Percentiles rank a stretch among this genome's conserved stretches.
These are phyloP conservation scores for Lasioglossum villosulum DNA, from an alignment of 2,888 invertebrate species.

Conservation along the genomic window DNA sequence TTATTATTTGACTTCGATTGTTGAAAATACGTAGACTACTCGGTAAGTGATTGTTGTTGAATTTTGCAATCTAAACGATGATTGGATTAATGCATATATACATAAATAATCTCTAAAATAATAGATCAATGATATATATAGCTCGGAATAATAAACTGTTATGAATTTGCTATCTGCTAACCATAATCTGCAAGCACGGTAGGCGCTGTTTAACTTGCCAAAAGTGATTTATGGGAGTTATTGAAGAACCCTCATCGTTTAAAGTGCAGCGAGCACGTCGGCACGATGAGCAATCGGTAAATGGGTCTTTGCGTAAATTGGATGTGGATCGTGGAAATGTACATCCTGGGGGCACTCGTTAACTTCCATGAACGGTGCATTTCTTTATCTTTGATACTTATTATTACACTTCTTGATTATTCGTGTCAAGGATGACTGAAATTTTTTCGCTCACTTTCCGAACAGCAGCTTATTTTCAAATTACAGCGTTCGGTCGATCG, in stretches of 20 bases:
- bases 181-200: neutral
- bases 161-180: neutral
- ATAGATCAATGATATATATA: neutral
- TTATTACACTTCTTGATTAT: neutral
- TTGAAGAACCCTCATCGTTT: neutral
- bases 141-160: neutral
- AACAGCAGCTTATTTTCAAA: neutral
- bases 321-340: constrained; percentile 61
- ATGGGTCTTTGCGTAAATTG: constrained; percentile 67
- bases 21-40: neutral
- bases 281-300: neutral
- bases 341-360: constrained; percentile 30
- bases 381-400: neutral
- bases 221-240: constrained; percentile 2
- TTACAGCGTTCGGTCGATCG: neutral
- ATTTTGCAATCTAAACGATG: neutral
- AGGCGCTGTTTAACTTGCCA: neutral
- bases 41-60: neutral
- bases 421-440: neutral
- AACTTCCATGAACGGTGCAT: neutral
- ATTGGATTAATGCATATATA: too few relatives aligned
- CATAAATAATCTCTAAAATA: too few relatives aligned
- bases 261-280: constrained; percentile 9
- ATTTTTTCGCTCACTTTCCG: neutral
- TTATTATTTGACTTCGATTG: too few relatives aligned